These are phyloP conservation scores for Trichoplusia ni DNA, from an alignment of 1,140 invertebrate species.

Conservation along the genomic window DNA sequence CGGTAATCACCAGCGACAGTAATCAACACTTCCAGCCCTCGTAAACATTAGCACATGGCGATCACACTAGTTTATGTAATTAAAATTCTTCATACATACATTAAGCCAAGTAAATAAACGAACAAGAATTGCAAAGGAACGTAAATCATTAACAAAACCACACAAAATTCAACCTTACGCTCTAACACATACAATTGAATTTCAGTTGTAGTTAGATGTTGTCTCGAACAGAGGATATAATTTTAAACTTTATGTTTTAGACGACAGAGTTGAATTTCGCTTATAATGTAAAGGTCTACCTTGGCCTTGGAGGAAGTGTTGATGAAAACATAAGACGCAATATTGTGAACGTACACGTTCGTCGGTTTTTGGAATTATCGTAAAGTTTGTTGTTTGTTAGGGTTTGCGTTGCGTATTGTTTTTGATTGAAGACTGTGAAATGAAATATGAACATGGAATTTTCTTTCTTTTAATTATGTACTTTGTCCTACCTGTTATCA, in stretches of 20 bases:
- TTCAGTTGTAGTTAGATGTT: too few relatives aligned
- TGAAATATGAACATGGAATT: too few relatives aligned
- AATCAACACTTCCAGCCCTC: not conserved
- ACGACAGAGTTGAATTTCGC: not conserved
- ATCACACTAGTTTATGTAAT: constrained; percentile 1
- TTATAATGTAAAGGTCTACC: not conserved
- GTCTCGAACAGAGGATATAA: too few relatives aligned
- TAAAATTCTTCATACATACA: constrained; percentile 11
- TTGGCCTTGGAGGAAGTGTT: not conserved
- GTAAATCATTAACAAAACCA: not conserved
- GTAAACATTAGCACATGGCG: constrained; percentile 4
- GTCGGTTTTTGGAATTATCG: not conserved
- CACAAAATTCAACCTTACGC: not conserved
- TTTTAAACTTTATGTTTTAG: too few relatives aligned
- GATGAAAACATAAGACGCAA: constrained; percentile 1
- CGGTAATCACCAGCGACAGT: constrained; percentile 1
- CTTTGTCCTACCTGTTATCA: too few relatives aligned
- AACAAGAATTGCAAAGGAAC: not conserved
- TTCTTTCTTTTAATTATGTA: too few relatives aligned
- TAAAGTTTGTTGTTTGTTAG: not conserved
- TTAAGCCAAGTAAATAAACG: constrained; percentile 15
- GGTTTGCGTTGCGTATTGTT: too few relatives aligned
- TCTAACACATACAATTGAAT: too few relatives aligned
- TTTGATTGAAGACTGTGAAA: too few relatives aligned
- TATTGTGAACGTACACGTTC: not conserved